These are phyloP conservation scores for Nesoenas mayeri DNA, from an alignment of 2,113 vertebrate genomes.

Conservation along the genomic window DNA sequence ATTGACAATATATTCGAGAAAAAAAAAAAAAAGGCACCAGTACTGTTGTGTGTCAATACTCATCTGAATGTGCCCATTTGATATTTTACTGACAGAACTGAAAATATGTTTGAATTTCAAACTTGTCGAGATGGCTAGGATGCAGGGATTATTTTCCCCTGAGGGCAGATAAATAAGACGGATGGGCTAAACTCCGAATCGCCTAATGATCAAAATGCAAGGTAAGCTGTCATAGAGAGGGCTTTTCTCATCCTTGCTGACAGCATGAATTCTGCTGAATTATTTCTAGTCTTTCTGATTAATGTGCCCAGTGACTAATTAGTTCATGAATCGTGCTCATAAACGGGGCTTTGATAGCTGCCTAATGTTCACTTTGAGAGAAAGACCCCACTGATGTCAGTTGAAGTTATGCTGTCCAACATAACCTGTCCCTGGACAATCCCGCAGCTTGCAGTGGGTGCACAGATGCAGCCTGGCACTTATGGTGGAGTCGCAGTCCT, in stretches of 20 bases:
- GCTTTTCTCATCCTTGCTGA: conserved; percentile 66
- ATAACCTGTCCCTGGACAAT: background rate
- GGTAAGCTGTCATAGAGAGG: conserved; percentile 60
- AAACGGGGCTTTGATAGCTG: conserved; percentile 35
- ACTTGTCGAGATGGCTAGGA: conserved; percentile 59
- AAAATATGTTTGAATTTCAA: conserved; percentile 73
- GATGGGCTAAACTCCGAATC: conserved; percentile 62
- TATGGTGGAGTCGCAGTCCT: background rate
- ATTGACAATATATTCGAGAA: background rate
- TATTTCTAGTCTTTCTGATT: conserved; percentile 58
- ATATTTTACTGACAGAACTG: conserved; percentile 66
- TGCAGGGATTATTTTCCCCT: conserved; percentile 68
- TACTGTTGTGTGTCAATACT: conserved; percentile 43
- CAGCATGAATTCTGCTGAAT: conserved; percentile 58
- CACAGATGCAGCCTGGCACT: background rate
- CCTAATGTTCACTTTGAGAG: conserved; percentile 8
- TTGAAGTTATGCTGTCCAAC: background rate
- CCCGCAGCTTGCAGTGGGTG: background rate
- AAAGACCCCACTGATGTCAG: background rate
- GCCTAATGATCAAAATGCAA: conserved; percentile 72
- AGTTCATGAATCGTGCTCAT: conserved; percentile 33
- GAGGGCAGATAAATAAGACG: conserved; percentile 71
- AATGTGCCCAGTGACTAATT: conserved; percentile 52
- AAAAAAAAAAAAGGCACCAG: background rate
- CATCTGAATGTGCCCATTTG: conserved; percentile 55